Percentiles rank a stretch among this genome's conserved stretches.
phyloP scores from a whole-genome alignment of 2,797 vertebrate species.

The Kryptopterus vitreolus region DNA sequence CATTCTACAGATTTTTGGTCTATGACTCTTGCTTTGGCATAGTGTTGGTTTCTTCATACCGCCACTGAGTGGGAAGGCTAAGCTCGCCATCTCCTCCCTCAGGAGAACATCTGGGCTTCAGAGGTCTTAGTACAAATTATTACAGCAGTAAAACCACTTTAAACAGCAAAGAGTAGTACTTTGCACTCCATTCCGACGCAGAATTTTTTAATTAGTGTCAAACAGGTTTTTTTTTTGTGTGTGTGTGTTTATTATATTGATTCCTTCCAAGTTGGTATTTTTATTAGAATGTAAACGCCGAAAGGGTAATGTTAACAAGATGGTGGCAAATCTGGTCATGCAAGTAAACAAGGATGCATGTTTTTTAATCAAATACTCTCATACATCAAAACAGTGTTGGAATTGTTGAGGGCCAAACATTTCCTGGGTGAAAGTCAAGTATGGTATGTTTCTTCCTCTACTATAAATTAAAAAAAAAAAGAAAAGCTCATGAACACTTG shows the following conservation, averaged over 20 bases:
- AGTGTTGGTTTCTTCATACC: not conserved
- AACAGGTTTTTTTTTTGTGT: no score
- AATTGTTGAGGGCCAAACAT: slow-evolving; percentile 13
- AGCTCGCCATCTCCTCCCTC: not conserved
- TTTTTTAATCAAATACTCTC: slow-evolving; percentile 21
- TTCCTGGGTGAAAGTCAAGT: slow-evolving; percentile 42
- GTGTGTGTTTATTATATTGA: not conserved
- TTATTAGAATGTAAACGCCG: not conserved
- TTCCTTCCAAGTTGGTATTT: slow-evolving; percentile 12
- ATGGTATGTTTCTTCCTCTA: slow-evolving; percentile 38
- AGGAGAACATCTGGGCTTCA: slow-evolving; percentile 36
- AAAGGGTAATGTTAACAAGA: slow-evolving; percentile 31
- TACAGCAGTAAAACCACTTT: slow-evolving; percentile 5
- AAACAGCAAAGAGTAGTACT: slow-evolving; percentile 4
- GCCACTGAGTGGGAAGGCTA: not conserved
- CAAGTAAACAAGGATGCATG: slow-evolving; percentile 58
- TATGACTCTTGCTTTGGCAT: not conserved
- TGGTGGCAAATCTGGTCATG: slow-evolving; percentile 44
- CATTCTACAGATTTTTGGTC: not conserved
- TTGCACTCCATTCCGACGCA: not conserved
- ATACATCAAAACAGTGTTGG: slow-evolving; percentile 27
- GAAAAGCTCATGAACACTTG: slow-evolving; percentile 60
- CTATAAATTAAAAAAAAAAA: slow-evolving; percentile 63
- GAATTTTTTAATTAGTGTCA: not conserved
- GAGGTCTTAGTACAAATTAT: slow-evolving; percentile 7